Evolutionary conservation across 1,140 invertebrate genomes (phyloP).

Genomic region (Rhopalosiphum maidis): DNA sequence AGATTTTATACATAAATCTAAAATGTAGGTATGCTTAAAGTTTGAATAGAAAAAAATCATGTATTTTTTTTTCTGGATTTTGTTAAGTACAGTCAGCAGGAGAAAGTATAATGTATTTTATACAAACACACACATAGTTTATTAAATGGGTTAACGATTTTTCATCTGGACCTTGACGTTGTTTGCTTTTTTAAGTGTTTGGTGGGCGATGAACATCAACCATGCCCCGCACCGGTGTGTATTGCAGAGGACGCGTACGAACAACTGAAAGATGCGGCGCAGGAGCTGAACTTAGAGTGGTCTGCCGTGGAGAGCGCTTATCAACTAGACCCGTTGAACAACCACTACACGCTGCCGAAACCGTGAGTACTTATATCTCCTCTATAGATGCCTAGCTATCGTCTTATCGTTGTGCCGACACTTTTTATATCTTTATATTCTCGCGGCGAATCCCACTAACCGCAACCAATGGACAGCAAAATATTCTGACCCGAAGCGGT

Average conservation of each 20-base stretch:
- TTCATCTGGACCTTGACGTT: background rate
- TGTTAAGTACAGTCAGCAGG: background rate
- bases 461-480: background rate
- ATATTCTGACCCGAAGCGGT: background rate
- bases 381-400: background rate
- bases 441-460: background rate
- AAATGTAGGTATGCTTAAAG: background rate
- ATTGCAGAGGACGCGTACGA: conserved; percentile 51
- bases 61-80: background rate
- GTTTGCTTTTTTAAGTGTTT: conserved; percentile 44
- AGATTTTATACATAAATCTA: background rate
- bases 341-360: conserved; percentile 22
- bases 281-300: conserved; percentile 55
- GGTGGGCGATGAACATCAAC: conserved; percentile 55
- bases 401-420: background rate
- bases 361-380: conserved; percentile 30
- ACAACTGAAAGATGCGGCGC: conserved; percentile 51
- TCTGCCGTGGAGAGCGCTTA: conserved; percentile 39
- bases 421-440: background rate
- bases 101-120: background rate
- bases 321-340: conserved; percentile 16
- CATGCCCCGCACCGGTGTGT: conserved; percentile 44
- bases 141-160: background rate
- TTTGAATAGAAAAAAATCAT: background rate
- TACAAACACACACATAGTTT: background rate